A percentile compares a stretch with the other conserved stretches of the same genome.
Conservation (phyloP, 1,140 invertebrate genomes). For the Heliothis virescens region DNA sequence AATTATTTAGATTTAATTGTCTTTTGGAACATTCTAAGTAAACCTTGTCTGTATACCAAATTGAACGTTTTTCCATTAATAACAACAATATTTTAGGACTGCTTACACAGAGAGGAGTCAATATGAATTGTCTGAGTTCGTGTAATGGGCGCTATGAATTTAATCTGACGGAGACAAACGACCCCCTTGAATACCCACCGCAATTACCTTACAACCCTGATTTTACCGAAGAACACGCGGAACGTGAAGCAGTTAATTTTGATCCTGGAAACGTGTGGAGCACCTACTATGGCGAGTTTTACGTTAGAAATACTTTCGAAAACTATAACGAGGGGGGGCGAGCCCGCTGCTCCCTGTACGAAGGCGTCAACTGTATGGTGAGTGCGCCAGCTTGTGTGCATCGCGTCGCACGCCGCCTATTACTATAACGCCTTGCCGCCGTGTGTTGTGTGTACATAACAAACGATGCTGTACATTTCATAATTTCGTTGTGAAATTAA, state of each 20-base stretch:
- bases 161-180: slow-evolving; percentile 63
- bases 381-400: slow-evolving; percentile 73
- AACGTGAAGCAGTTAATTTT: slow-evolving; percentile 48
- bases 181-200: slow-evolving; percentile 65
- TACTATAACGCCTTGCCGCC: slow-evolving; percentile 66
- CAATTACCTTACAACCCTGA: slow-evolving; percentile 78
- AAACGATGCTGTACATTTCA: slow-evolving; percentile 51
- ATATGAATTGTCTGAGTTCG: slow-evolving; percentile 75
- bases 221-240: slow-evolving; percentile 63
- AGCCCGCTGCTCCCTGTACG: slow-evolving; percentile 75
- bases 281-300: slow-evolving; percentile 56
- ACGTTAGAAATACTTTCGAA: slow-evolving; percentile 58
- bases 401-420: slow-evolving; percentile 64
- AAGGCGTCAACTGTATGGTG: slow-evolving; percentile 80
- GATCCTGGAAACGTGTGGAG: slow-evolving; percentile 53
- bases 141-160: slow-evolving; percentile 59
- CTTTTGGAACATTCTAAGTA: not conserved
- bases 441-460: slow-evolving; percentile 58
- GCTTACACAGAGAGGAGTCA: slow-evolving; percentile 50
- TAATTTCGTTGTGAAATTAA: slow-evolving; percentile 57
- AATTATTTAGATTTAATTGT: not conserved
- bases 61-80: not conserved
- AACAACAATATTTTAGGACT: slow-evolving; percentile 10
- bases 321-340: slow-evolving; percentile 63
- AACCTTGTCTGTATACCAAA: not conserved